Percentiles rank a stretch among this genome's conserved stretches.
Conservation (phyloP, 2,797 vertebrate genomes). For the Myotis daubentonii region DNA sequence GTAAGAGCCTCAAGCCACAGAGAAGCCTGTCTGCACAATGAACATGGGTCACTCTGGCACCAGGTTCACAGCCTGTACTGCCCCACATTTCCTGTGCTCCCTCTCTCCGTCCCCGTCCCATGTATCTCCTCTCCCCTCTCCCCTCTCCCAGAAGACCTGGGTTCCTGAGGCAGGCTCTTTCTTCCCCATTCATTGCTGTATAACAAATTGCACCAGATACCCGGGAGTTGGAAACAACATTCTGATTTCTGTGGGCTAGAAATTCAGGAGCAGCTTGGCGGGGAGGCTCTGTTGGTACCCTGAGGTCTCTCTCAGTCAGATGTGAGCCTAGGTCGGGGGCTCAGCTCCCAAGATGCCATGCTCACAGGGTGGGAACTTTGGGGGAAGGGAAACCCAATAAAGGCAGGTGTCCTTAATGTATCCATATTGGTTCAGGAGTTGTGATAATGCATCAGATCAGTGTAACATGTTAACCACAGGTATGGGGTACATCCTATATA, state of each 20-base stretch:
- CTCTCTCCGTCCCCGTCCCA: neutral
- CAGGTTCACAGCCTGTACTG: neutral
- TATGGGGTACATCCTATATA: neutral
- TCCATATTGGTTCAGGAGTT: neutral
- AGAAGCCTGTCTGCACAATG: neutral
- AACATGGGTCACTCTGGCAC: neutral
- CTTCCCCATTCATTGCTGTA: neutral
- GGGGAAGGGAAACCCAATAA: neutral
- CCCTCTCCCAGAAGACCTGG: neutral
- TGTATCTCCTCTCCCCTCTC: neutral
- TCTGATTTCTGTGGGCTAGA: neutral
- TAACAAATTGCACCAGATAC: neutral
- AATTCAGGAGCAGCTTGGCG: neutral
- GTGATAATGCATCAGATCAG: fast-evolving
- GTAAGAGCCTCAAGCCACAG: neutral
- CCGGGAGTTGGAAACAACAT: neutral
- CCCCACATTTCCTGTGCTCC: neutral
- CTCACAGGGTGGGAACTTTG: fast-evolving
- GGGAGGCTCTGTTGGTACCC: too few species aligned
- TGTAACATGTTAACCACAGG: neutral
- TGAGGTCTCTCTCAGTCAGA: neutral
- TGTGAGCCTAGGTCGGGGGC: neutral
- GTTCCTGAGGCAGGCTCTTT: neutral
- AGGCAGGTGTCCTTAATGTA: fast-evolving
- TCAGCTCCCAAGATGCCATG: neutral